phyloP scores from a whole-genome alignment of 1,140 invertebrate genomes.

The Pteromalus puparum region DNA sequence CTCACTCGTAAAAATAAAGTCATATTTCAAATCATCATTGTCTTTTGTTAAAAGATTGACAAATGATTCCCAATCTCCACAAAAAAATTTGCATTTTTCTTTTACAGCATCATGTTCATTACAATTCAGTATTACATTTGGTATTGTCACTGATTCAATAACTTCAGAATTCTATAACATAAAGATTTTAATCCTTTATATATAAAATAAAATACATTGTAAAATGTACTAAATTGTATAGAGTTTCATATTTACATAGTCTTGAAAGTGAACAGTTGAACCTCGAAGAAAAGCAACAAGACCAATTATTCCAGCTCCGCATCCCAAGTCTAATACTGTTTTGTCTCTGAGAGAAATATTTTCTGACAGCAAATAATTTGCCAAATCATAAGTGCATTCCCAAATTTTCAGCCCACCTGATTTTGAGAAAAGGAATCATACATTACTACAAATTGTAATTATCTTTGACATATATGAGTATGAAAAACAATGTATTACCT shows the following conservation, averaged over 20 bases:
- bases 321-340: conserved; percentile 88
- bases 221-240: conserved; percentile 55
- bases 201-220: conserved; percentile 57
- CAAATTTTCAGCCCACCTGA: conserved; percentile 91
- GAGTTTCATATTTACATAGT: conserved; percentile 84
- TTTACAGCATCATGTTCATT: conserved; percentile 70
- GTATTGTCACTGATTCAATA: conserved; percentile 83
- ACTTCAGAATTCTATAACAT: conserved; percentile 86
- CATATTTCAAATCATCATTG: conserved; percentile 78
- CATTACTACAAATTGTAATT: conserved; percentile 48
- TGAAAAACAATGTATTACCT: conserved; percentile 73
- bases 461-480: no score
- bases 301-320: conserved; percentile 89
- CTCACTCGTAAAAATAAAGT: conserved; percentile 91
- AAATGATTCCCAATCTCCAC: conserved; percentile 88
- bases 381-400: conserved; percentile 90
- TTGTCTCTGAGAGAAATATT: conserved; percentile 73
- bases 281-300: conserved; percentile 82
- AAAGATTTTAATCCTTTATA: conserved; percentile 23
- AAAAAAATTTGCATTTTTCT: conserved; percentile 81
- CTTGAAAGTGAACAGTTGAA: conserved; percentile 88
- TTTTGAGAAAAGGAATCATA: conserved; percentile 53
- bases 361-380: conserved; percentile 78
- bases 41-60: conserved; percentile 67
- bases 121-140: conserved; percentile 85